Conservation (phyloP, 2,888 invertebrate genomes). For the Drosophila phalerata region DNA sequence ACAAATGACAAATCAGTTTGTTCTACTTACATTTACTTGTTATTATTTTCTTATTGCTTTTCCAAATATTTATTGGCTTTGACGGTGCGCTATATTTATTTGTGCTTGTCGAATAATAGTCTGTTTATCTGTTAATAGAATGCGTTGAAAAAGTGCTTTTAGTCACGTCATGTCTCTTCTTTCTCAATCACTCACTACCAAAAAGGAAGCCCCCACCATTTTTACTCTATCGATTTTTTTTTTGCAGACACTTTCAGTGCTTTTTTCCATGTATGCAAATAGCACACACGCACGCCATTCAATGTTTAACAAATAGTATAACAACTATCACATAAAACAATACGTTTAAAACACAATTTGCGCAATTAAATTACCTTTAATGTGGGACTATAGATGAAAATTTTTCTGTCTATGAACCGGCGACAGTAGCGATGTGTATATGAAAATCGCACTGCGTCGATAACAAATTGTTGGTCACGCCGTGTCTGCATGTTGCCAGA, state of each 20-base stretch:
- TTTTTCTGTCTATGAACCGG: conserved; percentile 60
- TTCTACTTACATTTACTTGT: conserved; percentile 67
- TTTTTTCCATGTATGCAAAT: conserved; percentile 44
- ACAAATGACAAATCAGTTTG: conserved; percentile 60
- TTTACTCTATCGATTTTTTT: conserved; percentile 72
- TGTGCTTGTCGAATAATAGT: conserved; percentile 73
- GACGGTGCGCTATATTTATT: conserved; percentile 60
- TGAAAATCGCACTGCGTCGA: conserved; percentile 44
- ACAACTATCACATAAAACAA: conserved; percentile 14
- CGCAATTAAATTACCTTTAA: conserved; percentile 56
- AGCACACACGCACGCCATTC: conserved; percentile 38
- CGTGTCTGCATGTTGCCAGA: not conserved
- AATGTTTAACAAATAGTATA: conserved; percentile 11
- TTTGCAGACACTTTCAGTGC: conserved; percentile 42
- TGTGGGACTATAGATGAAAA: conserved; percentile 46
- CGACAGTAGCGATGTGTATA: conserved; percentile 61
- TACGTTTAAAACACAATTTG: conserved; percentile 29
- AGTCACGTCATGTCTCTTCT: conserved; percentile 79
- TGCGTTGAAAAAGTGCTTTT: conserved; percentile 68
- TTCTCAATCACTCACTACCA: conserved; percentile 24
- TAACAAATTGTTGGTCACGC: conserved; percentile 21
- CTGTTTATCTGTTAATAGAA: conserved; percentile 72
- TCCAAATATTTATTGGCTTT: conserved; percentile 45
- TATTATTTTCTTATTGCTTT: conserved; percentile 52
- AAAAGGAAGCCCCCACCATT: conserved; percentile 62